phyloP scores from a whole-genome alignment of 2,888 invertebrate species.

The Liodrosophila aerea region DNA sequence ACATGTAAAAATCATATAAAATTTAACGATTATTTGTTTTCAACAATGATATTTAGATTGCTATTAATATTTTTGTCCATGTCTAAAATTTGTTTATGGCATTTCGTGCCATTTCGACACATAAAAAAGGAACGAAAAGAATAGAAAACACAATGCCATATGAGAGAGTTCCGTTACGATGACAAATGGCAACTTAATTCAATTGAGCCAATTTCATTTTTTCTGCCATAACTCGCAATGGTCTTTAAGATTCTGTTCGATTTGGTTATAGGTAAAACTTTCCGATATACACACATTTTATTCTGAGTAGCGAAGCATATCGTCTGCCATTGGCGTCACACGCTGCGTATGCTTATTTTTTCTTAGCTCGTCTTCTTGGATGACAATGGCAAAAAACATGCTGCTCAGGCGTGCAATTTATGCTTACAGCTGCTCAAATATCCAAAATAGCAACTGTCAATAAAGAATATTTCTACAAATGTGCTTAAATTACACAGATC shows the following conservation, averaged over 20 bases:
- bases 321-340: slow-evolving; percentile 27
- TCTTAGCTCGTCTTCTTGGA: not conserved
- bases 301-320: slow-evolving; percentile 23
- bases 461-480: slow-evolving; percentile 22
- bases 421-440: slow-evolving; percentile 46
- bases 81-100: slow-evolving; percentile 56
- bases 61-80: slow-evolving; percentile 47
- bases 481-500: slow-evolving; percentile 1
- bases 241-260: slow-evolving; percentile 38
- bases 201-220: slow-evolving; percentile 48
- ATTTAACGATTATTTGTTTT: slow-evolving; percentile 69
- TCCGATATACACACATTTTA: not conserved
- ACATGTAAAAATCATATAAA: slow-evolving; percentile 49
- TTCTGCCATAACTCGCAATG: slow-evolving; percentile 10
- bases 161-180: slow-evolving; percentile 22
- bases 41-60: slow-evolving; percentile 49
- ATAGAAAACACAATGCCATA: slow-evolving; percentile 20
- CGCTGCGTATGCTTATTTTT: slow-evolving; percentile 7
- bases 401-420: slow-evolving; percentile 52
- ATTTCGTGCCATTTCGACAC: slow-evolving; percentile 31
- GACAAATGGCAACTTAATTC: slow-evolving; percentile 66
- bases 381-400: slow-evolving; percentile 30
- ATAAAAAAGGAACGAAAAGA: slow-evolving; percentile 16
- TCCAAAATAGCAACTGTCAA: slow-evolving; percentile 38
- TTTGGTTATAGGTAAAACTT: slow-evolving; percentile 28